Percentiles rank a stretch among this genome's conserved stretches.
phyloP scores from a whole-genome alignment of 2,888 invertebrate genomes.

The Hypselothyrea guttata region DNA sequence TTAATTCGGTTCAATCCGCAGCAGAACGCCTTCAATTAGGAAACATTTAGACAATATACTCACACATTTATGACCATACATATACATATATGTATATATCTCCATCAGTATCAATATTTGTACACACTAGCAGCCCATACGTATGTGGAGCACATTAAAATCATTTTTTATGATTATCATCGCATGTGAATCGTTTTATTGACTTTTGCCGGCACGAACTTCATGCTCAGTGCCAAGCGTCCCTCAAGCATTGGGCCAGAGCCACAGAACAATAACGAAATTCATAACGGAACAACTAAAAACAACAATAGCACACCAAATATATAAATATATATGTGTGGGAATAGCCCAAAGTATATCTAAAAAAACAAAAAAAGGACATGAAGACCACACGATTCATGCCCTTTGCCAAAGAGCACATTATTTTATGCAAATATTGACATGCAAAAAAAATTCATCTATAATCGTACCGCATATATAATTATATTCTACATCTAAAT shows the following conservation, averaged over 20 bases:
- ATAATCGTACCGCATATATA: too few species aligned
- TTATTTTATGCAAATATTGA: too few species aligned
- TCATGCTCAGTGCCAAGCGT: slow-evolving; percentile 9
- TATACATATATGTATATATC: slow-evolving; percentile 5
- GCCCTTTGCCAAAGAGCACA: too few species aligned
- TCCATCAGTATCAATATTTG: slow-evolving; percentile 1
- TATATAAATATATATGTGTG: background rate
- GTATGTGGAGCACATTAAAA: slow-evolving; percentile 46
- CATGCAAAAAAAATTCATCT: too few species aligned
- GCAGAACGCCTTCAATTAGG: slow-evolving; percentile 42
- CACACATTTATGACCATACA: background rate
- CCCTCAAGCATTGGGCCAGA: background rate
- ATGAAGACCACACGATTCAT: too few species aligned
- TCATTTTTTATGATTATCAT: slow-evolving; percentile 61
- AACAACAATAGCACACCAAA: background rate
- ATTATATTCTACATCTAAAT: too few species aligned
- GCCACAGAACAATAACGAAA: background rate
- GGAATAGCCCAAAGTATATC: too few species aligned
- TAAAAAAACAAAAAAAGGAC: too few species aligned
- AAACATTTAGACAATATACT: slow-evolving; percentile 34
- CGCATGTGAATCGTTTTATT: slow-evolving; percentile 65
- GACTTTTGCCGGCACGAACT: slow-evolving; percentile 30
- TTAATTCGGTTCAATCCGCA: background rate
- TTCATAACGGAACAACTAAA: background rate
- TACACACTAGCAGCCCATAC: too few species aligned